These are phyloP conservation scores for Tanypteryx hageni DNA, from an alignment of 2,888 invertebrate species.

Conservation along the genomic window DNA sequence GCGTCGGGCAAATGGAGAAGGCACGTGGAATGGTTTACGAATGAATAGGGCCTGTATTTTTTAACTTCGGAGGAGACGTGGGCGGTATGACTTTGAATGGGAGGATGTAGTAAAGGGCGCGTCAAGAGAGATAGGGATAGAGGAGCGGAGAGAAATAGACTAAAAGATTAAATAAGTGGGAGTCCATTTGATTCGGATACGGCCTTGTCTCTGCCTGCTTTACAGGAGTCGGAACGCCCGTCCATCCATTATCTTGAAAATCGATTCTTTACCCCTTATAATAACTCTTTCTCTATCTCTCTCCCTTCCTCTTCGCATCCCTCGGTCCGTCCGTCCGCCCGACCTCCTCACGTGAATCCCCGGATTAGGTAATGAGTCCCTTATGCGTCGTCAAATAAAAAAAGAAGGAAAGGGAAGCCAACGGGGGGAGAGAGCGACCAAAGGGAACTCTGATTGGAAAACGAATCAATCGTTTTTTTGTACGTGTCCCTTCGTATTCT, in stretches of 20 bases:
- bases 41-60: not conserved
- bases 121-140: no score
- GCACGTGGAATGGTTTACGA: not conserved
- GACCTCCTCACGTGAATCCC: not conserved
- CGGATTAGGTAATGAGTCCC: constrained; percentile 12
- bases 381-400: not conserved
- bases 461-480: not conserved
- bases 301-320: not conserved
- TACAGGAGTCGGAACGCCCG: not conserved
- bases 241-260: constrained; percentile 2
- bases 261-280: not conserved
- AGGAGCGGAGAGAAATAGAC: not conserved
- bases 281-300: not conserved
- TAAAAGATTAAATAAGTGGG: not conserved
- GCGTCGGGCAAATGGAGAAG: not conserved
- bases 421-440: not conserved
- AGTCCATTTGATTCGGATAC: not conserved
- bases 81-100: no score
- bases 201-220: not conserved
- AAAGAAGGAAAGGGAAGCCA: not conserved
- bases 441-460: not conserved
- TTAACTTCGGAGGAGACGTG: no score
- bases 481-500: not conserved
- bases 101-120: no score
- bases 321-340: not conserved